phyloP scores from a whole-genome alignment of 2,888 invertebrate species.

The Spisula subtruncata region DNA sequence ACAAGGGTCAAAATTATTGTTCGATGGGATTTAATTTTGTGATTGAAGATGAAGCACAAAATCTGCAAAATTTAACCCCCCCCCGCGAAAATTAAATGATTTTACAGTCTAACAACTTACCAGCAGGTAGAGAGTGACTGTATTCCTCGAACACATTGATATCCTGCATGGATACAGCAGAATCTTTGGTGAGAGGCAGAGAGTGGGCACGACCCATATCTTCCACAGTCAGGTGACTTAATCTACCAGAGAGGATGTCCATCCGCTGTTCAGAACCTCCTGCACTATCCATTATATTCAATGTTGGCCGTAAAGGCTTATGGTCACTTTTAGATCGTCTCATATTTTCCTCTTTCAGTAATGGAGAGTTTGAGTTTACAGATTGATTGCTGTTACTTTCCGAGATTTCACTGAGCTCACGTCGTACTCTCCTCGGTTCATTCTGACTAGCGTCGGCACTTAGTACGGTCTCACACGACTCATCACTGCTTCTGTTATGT shows the following conservation, averaged over 20 bases:
- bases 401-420: conserved; percentile 60
- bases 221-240: conserved; percentile 30
- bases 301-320: conserved; percentile 49
- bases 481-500: conserved; percentile 28
- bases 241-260: conserved; percentile 28
- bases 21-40: too few relatives aligned
- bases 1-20: too few relatives aligned
- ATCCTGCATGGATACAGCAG: conserved; percentile 65
- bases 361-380: conserved; percentile 38
- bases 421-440: conserved; percentile 41
- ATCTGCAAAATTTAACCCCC: too few relatives aligned
- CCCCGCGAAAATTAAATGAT: too few relatives aligned
- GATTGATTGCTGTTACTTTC: conserved; percentile 60
- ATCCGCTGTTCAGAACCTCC: conserved; percentile 51
- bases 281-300: conserved; percentile 49
- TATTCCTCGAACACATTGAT: conserved; percentile 62
- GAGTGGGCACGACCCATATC: conserved; percentile 33
- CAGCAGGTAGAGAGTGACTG: conserved; percentile 31
- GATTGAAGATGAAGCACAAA: too few relatives aligned
- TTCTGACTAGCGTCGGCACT: conserved; percentile 17
- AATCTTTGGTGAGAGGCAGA: conserved; percentile 49
- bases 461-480: conserved; percentile 29
- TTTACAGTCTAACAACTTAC: conserved; percentile 40
- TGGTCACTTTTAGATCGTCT: conserved; percentile 54
- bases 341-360: conserved; percentile 37